These are phyloP conservation scores for Morpho deidamia DNA, from an alignment of 2,888 invertebrate species.

Conservation along the genomic window DNA sequence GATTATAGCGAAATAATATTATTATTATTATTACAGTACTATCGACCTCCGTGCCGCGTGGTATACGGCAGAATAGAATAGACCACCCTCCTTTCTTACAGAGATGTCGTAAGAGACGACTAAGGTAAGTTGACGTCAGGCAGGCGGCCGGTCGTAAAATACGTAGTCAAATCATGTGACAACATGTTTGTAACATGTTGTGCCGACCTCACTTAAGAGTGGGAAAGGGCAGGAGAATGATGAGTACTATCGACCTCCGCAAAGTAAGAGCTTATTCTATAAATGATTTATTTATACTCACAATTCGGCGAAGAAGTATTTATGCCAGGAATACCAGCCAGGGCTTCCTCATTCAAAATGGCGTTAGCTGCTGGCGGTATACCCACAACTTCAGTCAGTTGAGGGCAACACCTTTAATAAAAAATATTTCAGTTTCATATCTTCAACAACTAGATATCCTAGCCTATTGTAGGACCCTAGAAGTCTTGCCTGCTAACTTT, in stretches of 20 bases:
- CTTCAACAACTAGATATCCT: not conserved
- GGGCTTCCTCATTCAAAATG: conserved; percentile 56
- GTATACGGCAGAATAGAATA: no score
- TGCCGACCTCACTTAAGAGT: no score
- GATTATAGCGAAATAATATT: no score
- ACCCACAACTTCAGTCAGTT: conserved; percentile 68
- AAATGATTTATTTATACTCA: conserved; percentile 53
- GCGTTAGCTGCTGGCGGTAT: conserved; percentile 60
- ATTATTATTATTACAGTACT: not conserved
- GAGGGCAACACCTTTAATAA: conserved; percentile 63
- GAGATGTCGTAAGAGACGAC: no score
- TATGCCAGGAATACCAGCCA: conserved; percentile 61
- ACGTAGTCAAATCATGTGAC: no score
- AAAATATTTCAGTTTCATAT: not conserved
- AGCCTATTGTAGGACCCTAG: not conserved
- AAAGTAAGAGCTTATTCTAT: not conserved
- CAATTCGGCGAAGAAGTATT: conserved; percentile 66
- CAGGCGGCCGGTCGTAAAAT: no score
- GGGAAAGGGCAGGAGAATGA: no score
- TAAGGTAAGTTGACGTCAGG: no score
- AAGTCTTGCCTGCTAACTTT: no score
- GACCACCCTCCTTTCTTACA: no score
- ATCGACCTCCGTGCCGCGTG: no score
- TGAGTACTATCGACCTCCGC: not conserved
- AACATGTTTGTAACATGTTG: no score